A percentile compares a stretch with the other conserved stretches of the same genome.
Conservation (phyloP, 2,797 vertebrate genomes). For the Sitta carolinensis region DNA sequence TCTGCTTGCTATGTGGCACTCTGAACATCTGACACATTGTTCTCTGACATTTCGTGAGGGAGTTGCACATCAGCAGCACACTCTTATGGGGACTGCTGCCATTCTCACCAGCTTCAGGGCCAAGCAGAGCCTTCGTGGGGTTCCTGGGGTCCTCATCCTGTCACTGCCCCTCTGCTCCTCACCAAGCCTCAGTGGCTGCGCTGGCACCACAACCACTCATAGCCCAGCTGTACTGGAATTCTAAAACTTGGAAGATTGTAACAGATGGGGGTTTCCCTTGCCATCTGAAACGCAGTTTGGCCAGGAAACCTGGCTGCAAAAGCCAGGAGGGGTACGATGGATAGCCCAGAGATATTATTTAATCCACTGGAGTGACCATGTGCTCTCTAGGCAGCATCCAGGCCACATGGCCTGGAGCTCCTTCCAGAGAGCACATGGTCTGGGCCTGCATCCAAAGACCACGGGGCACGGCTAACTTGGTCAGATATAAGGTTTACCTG, state of each 20-base stretch:
- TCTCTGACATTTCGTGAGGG: background rate
- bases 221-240: fast-evolving
- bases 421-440: too few relatives aligned
- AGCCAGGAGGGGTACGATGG: too few relatives aligned
- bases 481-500: too few relatives aligned
- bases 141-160: background rate
- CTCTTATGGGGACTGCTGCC: background rate
- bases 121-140: fast-evolving
- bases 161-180: background rate
- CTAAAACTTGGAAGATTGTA: background rate
- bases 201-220: background rate
- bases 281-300: too few relatives aligned
- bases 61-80: background rate
- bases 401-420: too few relatives aligned
- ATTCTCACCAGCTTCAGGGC: background rate
- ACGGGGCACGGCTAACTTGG: too few relatives aligned
- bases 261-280: too few relatives aligned
- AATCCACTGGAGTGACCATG: too few relatives aligned
- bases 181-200: background rate
- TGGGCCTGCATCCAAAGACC: too few relatives aligned
- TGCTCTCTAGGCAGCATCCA: too few relatives aligned
- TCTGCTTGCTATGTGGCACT: background rate
- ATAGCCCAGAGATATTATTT: too few relatives aligned
- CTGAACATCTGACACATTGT: background rate
- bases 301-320: too few relatives aligned